Evolutionary conservation across 2,888 invertebrate species (phyloP), one percentile per base, ranked within the genome.

Genomic region (Tinea semifulvella): DNA sequence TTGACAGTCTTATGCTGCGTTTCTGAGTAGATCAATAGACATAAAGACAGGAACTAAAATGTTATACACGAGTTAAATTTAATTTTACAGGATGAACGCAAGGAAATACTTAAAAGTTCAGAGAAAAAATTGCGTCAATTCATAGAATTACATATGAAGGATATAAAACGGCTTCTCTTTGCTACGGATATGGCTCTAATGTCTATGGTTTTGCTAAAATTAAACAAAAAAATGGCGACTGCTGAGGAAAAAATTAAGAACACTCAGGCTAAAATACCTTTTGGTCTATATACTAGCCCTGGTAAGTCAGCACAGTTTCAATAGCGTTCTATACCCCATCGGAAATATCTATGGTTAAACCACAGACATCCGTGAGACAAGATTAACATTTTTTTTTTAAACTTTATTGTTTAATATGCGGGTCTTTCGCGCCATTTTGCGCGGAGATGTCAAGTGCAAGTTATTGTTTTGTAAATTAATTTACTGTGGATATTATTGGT

Each of bases 161-260:
- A 80, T 19, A 49, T 80, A 51, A 80, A 80, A 57, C 53, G 79
- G 0, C 52, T 80, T 1, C 65, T 80, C 0, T 74, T 72, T 43
- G 67, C 70, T 1, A 76, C 75, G 0, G 80, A 80, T 56, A 73
- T 64, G 58, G 68, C 77, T 0, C 65, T 80, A 4, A 74, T 77
- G 75, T 72, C 76, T 0, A 80, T 80, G 80, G 76, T 77, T 0
- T 53, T 74, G 14, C 52, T 79, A 8, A 80, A 79, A 35, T 51
- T 77, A 1, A 77, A 77, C 49, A 80, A 79, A 56, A 80, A 77
- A 47, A 79, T 80, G 80, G 80, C 79, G 50, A 72, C 76, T 0
- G 75, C 77, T 0, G 80, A 79, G 45, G 64, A 71, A 0, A 80
- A 77, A 49, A 79, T 79, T 39, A 70, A 65, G 45, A 60, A 66